Base-by-base conservation (phyloP, 2,797 vertebrate species). In the Lindbergichthys nudifrons region DNA sequence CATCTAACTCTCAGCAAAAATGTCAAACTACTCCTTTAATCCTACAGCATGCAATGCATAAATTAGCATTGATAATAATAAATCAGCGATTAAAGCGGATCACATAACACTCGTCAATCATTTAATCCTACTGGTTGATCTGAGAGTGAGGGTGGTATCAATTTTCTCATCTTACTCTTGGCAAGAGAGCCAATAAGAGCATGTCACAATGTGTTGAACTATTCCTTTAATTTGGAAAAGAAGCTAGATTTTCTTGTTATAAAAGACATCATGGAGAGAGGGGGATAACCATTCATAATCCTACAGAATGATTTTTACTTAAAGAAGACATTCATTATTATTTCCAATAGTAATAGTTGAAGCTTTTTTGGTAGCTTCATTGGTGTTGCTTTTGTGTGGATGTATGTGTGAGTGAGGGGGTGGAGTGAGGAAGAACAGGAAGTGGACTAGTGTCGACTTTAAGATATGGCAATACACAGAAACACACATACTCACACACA, bases 371-470 rank as follows among this genome's bases (percentile, higher is more conserved):
- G 50, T 39, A 32, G 41, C 48, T 78, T n/a, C 16, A 58, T 45
- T 5, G 36, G 18, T 74, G 48, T 68, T 81, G 65, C 66, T 83
- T 85, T 72, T 65, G 47, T 43, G 48, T 13, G 53, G 46, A 46
- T 57, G 4, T 58, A 21, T 45, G 39, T 75, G 56, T 60, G 58
- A 51, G 59, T 36, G 57, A 65, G 66, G 18, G 73, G 75, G 66
- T 65, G 67, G 30, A 70, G 53, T 43, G 58, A 80, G 70, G 70
- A 51, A 79, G 53, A 84, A 79, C 73, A 87, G 79, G 82, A 92
- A 86, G 80, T 90, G 73, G 82, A 89, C 82, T 82, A 30, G 63
- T 85, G 87, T 83, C 47, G 62, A 90, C 81, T 88, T 79, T 30
- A 83, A 87, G 83, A 90, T 86, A 86, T 72, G 70, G 84, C 64